Evolutionary conservation across 2,888 invertebrate genomes (phyloP).

Genomic region (Cerastis leucographa): DNA sequence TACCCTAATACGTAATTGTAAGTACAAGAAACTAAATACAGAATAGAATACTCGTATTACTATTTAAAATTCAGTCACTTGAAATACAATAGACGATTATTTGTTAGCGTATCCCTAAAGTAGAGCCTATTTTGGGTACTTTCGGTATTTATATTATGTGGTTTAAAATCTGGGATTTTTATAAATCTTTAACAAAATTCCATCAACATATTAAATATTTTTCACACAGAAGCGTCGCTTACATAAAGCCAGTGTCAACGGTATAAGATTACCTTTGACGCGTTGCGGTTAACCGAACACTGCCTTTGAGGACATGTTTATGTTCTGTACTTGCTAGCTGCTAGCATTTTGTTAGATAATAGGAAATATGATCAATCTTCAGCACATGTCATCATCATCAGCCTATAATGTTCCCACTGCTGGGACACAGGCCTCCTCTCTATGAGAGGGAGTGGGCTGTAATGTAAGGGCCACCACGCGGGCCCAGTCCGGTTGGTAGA

Average conservation of each 20-base stretch:
- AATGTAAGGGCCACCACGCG: no score
- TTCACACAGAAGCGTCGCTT: constrained; percentile 13
- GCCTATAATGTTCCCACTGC: no score
- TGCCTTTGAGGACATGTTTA: constrained; percentile 37
- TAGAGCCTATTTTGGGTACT: background rate
- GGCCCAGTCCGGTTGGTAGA: no score
- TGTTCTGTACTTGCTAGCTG: constrained; percentile 27
- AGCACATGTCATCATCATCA: no score
- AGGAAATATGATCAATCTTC: constrained; percentile 8
- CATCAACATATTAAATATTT: constrained; percentile 9
- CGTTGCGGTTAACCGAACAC: constrained; percentile 64
- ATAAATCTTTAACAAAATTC: background rate
- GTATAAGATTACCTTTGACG: constrained; percentile 59
- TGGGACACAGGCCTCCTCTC: no score
- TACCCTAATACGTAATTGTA: background rate
- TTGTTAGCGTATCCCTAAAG: background rate
- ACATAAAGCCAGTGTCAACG: constrained; percentile 36
- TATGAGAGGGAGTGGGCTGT: no score
- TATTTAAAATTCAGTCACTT: background rate
- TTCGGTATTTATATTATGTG: background rate
- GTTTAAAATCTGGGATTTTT: background rate
- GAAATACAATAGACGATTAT: background rate
- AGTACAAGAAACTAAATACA: background rate
- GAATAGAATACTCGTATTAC: background rate
- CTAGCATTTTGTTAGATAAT: constrained; percentile 22